These are phyloP conservation scores for Varanus komodoensis DNA, from an alignment of 2,113 vertebrate genomes.

Conservation along the genomic window DNA sequence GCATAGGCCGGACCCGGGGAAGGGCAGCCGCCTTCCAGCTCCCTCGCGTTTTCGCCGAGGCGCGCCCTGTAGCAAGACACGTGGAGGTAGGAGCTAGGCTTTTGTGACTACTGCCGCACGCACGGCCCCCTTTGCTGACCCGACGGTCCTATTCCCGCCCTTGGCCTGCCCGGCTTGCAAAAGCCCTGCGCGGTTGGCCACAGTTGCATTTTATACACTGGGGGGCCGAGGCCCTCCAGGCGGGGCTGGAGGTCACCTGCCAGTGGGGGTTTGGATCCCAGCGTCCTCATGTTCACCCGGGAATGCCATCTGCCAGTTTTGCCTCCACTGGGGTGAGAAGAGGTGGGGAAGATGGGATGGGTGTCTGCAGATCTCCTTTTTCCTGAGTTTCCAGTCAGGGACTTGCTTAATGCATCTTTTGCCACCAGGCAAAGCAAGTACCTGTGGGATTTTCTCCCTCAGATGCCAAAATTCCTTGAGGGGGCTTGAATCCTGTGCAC, in stretches of 20 bases:
- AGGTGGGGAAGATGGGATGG: neutral
- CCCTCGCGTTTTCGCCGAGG: accelerated
- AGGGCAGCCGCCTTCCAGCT: neutral
- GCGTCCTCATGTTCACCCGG: neutral
- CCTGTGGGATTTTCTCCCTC: neutral
- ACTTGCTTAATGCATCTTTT: no score
- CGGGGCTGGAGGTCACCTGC: neutral
- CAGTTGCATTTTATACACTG: neutral
- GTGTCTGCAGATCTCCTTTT: neutral
- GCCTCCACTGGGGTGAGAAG: neutral
- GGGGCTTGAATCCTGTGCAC: neutral
- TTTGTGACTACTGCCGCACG: neutral
- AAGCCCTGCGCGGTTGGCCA: neutral
- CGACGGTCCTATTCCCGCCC: no score
- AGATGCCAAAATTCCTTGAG: neutral
- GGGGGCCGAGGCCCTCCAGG: neutral
- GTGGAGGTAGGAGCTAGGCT: neutral
- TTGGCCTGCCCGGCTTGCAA: neutral
- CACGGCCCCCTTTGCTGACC: neutral
- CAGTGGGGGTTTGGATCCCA: neutral
- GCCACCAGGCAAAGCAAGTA: no score
- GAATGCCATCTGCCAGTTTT: neutral
- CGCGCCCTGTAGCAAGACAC: neutral
- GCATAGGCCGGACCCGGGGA: neutral
- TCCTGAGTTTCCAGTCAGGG: no score